Evolutionary conservation across 1,140 invertebrate species (phyloP).

Genomic region (Acyrthosiphon pisum): DNA sequence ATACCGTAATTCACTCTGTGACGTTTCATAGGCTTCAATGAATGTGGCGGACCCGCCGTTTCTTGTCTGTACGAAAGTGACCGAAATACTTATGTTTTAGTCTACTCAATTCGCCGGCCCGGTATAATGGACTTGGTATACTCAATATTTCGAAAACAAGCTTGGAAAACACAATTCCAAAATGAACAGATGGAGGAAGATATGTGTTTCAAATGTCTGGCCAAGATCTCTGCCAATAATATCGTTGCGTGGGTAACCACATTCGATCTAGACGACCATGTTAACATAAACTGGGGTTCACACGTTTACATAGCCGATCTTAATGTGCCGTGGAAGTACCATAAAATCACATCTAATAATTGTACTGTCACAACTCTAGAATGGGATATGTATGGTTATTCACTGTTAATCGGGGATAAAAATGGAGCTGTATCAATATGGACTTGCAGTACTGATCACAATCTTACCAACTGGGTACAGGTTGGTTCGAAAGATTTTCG

Average conservation of each 20-base stretch:
- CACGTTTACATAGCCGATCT: slow-evolving; percentile 87
- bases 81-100: slow-evolving; percentile 21
- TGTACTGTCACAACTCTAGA: slow-evolving; percentile 77
- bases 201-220: slow-evolving; percentile 64
- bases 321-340: slow-evolving; percentile 82
- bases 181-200: slow-evolving; percentile 58
- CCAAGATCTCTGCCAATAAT: slow-evolving; percentile 77
- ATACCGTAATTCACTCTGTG: neutral
- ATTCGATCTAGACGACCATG: slow-evolving; percentile 72
- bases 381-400: slow-evolving; percentile 83
- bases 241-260: slow-evolving; percentile 81
- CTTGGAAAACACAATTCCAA: slow-evolving; percentile 54
- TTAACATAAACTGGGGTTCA: slow-evolving; percentile 74
- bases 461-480: slow-evolving; percentile 78
- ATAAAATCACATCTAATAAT: slow-evolving; percentile 69
- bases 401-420: slow-evolving; percentile 77
- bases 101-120: neutral
- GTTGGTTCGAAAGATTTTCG: slow-evolving; percentile 64
- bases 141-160: slow-evolving; percentile 55
- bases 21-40: neutral
- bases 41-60: neutral
- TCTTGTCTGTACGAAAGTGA: neutral
- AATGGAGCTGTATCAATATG: slow-evolving; percentile 79
- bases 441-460: slow-evolving; percentile 74
- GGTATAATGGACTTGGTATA: slow-evolving; percentile 55